Base-by-base conservation (phyloP, 2,888 invertebrate genomes). In the Hesperia comma region DNA sequence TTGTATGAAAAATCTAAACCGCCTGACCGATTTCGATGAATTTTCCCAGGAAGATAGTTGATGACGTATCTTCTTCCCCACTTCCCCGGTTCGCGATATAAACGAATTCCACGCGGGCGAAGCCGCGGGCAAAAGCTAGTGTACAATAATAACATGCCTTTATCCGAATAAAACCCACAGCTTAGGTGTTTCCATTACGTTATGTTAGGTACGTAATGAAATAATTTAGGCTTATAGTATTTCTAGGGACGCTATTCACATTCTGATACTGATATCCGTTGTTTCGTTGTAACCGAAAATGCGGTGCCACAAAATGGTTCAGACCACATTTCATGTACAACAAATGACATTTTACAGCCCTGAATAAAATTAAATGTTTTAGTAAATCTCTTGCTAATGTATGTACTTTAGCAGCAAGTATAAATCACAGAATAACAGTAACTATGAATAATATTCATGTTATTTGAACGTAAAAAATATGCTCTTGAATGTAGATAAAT, bases 241-340 rank as follows among this genome's bases (percentile, higher is more conserved):
- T 19, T 49, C 19, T 46, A 17, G 49, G 49, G 49, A 49, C 12
- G 19, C 12, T 19, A 49, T 49, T 49, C 49, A 49, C 19, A n/a
- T 17, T 49, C 19, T 49, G 17, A 49, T 49, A 12, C 19, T 49
- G 49, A 49, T 19, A 49, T 19, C 49, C 19, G 19, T 49, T 49
- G 49, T 43, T 54, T 55, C 7, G 43, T 10, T 55, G 17, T 43
- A 62, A 43, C 43, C 43, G 32, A 19, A 55, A 21, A 43, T 43
- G 6, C 41, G 17, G 17, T 17, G 12, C 43, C 54, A 32, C 32
- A 55, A 26, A 53, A 33, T 62, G 33, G 33, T 43, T 14, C 55
- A 43, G 43, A 55, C 54, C 62, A 43, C 55, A 62, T 62, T 32
- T 33, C 60, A 51, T 37, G 17, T 61, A 33, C 55, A 62, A 62